phyloP scores from a whole-genome alignment of 2,888 invertebrate species.

The Poecilus cupreus region DNA sequence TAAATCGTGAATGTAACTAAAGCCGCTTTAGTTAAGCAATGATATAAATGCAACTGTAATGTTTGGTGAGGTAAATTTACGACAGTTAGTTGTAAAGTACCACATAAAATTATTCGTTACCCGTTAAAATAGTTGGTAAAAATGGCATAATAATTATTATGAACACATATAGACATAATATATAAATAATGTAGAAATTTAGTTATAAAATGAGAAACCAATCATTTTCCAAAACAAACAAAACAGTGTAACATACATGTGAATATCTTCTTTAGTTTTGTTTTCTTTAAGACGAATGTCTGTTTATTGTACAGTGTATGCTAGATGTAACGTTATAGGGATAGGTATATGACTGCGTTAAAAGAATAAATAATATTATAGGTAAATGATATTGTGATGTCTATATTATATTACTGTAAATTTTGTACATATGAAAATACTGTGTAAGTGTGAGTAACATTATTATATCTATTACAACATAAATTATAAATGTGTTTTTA shows the following conservation, averaged over 20 bases:
- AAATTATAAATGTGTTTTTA: constrained; percentile 52
- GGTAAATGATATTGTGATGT: constrained; percentile 73
- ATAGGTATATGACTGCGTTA: constrained; percentile 70
- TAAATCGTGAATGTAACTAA: constrained; percentile 27
- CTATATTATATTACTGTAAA: constrained; percentile 73
- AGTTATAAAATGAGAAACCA: constrained; percentile 63
- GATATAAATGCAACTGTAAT: constrained; percentile 56
- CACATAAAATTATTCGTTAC: constrained; percentile 69
- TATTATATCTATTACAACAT: constrained; percentile 74
- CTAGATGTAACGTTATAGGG: constrained; percentile 71
- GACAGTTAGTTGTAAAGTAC: constrained; percentile 47
- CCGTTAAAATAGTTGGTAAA: constrained; percentile 71
- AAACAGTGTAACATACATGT: constrained; percentile 73
- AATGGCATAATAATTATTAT: constrained; percentile 70
- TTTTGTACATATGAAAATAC: constrained; percentile 74
- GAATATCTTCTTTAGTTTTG: constrained; percentile 71
- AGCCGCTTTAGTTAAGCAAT: constrained; percentile 22
- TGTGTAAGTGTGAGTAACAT: constrained; percentile 74
- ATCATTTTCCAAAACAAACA: constrained; percentile 69
- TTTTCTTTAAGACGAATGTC: constrained; percentile 63
- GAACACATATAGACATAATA: constrained; percentile 70
- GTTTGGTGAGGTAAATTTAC: constrained; percentile 54
- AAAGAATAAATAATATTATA: constrained; percentile 70
- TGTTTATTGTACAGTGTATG: constrained; percentile 72
- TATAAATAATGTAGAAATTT: constrained; percentile 71